Base-by-base conservation (phyloP, 2,797 vertebrate species). In the Benthosema pterotum region DNA sequence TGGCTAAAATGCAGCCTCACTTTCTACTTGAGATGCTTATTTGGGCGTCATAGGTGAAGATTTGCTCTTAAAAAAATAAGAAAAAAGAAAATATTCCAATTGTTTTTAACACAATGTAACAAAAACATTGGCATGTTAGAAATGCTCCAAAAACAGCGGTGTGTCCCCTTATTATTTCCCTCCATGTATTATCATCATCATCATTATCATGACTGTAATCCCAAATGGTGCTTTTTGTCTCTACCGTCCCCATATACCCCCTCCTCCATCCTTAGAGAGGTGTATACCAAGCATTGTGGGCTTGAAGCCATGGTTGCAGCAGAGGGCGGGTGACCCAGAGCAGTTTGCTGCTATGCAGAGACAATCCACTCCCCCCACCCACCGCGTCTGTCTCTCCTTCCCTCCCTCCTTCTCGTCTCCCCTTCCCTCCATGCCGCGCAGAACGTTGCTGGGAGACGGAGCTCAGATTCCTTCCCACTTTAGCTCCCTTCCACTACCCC, bases 341-440 rank as follows among this genome's bases (percentile, higher is more conserved):
- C 82, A 90, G 83, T 90, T 91, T 93, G 89, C 91, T 92, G 90
- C 90, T 93, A 91, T 91, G 91, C 90, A 92, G 90, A 88, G 87
- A 84, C 84, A 77, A 64, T 72, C 77, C 76, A 62, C 74, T 57
- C 63, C 72, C 65, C 59, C 63, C 65, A 15, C 32, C 5, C 48
- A 18, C n/a, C 61, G 43, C 70, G 59, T 53, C 22, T 56, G 63
- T 51, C 61, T 69, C 46, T 51, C 53, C 57, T 42, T 22, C 57
- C 18, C 13, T 22, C 57, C 18, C 13, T 54, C 53, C 6, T 22
- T 50, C 54, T 63, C 59, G 60, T 65, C 53, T 72, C 69, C 68
- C 80, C 22, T 32, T 60, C 50, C 67, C 68, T 74, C 76, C 68
- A 75, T 58, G 52, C 62, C 69, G 67, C 67, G 67, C 79, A 82